These are phyloP conservation scores for Gymnopithys bicolor DNA, from an alignment of 2,797 vertebrate species.

Conservation along the genomic window DNA sequence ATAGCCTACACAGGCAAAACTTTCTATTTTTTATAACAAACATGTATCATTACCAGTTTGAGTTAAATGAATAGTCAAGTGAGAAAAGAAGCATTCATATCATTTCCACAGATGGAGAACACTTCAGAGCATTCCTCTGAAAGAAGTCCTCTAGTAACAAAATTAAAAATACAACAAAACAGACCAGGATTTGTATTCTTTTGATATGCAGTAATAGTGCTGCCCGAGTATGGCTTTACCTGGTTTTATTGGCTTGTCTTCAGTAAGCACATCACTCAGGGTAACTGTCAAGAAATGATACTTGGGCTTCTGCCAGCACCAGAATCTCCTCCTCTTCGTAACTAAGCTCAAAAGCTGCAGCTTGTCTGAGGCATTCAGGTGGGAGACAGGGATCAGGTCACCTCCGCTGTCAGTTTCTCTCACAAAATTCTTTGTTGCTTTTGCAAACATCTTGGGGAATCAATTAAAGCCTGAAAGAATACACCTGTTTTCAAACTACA, in stretches of 20 bases:
- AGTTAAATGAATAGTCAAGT: not conserved
- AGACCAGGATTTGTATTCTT: not conserved
- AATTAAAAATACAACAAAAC: not conserved
- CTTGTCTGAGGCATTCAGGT: slow-evolving; percentile 85
- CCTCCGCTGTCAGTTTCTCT: slow-evolving; percentile 86
- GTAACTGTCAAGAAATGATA: slow-evolving; percentile 85
- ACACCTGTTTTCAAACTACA: not conserved
- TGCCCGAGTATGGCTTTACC: slow-evolving; percentile 71
- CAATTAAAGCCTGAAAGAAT: slow-evolving; percentile 50
- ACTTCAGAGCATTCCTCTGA: not conserved
- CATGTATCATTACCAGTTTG: not conserved
- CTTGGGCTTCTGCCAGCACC: slow-evolving; percentile 91
- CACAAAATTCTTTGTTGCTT: slow-evolving; percentile 89
- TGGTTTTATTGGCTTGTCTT: slow-evolving; percentile 81
- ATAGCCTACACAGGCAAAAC: not conserved
- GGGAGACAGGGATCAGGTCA: slow-evolving; percentile 84
- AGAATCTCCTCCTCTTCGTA: slow-evolving; percentile 84
- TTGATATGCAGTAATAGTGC: not conserved
- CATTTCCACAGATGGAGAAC: not conserved
- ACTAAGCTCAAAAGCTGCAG: slow-evolving; percentile 85
- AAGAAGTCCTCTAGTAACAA: not conserved
- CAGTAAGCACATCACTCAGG: slow-evolving; percentile 85
- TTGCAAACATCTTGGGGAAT: slow-evolving; percentile 87
- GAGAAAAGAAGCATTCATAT: not conserved
- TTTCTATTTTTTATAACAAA: not conserved